Evolutionary conservation across 2,113 vertebrate species (phyloP).

Genomic region (Pseudorhombus dupliciocellatus): DNA sequence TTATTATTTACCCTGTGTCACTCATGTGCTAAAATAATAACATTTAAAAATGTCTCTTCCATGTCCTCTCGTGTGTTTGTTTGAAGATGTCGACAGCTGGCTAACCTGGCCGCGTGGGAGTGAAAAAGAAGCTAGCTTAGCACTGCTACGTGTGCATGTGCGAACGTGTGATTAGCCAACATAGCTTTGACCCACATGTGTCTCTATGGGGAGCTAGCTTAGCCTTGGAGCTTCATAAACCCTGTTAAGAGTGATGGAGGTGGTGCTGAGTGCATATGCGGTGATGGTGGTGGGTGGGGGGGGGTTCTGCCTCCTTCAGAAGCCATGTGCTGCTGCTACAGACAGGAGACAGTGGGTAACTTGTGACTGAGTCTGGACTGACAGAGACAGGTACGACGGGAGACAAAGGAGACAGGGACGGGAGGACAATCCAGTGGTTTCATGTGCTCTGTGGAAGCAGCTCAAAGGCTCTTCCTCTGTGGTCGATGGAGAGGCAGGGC

Average conservation of each 20-base stretch:
- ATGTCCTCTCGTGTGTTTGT: constrained; percentile 60
- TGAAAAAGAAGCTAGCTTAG: constrained; percentile 59
- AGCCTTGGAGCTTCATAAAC: constrained; percentile 58
- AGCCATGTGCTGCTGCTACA: constrained; percentile 59
- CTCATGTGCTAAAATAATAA: constrained; percentile 76
- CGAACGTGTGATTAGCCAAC: constrained; percentile 33
- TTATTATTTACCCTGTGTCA: constrained; percentile 81
- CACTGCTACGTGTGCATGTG: constrained; percentile 36
- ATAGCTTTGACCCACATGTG: constrained; percentile 31
- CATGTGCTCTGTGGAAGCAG: constrained; percentile 14
- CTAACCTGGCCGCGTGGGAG: constrained; percentile 33
- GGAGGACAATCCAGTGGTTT: constrained; percentile 46
- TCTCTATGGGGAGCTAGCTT: constrained; percentile 32
- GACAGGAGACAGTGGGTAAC: constrained; percentile 60
- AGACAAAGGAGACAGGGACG: constrained; percentile 39
- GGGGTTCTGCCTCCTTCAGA: constrained; percentile 40
- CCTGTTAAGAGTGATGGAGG: constrained; percentile 55
- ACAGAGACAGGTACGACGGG: constrained; percentile 37
- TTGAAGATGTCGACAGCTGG: constrained; percentile 63
- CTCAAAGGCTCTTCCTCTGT: constrained; percentile 11
- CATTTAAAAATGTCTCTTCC: constrained; percentile 56
- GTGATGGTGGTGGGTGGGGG: background rate
- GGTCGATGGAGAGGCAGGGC: constrained; percentile 54
- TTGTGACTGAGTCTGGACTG: constrained; percentile 47
- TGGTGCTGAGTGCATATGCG: constrained; percentile 13